These are phyloP conservation scores for Aethes cnicana DNA, from an alignment of 2,888 invertebrate genomes.

Conservation along the genomic window DNA sequence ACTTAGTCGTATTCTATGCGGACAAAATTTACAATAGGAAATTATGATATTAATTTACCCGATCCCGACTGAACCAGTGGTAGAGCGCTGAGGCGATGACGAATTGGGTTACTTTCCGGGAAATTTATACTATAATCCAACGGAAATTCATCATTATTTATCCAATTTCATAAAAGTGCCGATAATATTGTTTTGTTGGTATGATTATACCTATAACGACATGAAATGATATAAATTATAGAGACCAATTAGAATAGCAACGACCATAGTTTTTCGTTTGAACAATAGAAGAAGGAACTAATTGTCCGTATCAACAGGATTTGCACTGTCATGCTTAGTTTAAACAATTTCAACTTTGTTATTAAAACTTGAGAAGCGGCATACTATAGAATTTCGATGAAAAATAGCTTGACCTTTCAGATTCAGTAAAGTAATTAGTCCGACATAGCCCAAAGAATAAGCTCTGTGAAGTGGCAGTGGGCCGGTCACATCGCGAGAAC, in stretches of 20 bases:
- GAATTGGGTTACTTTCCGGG: background rate
- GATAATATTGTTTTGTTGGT: conserved; percentile 40
- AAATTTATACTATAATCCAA: conserved; percentile 32
- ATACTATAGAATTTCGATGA: no score
- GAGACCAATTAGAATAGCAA: background rate
- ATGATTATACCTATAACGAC: conserved; percentile 40
- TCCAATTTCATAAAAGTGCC: conserved; percentile 42
- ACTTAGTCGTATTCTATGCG: no score
- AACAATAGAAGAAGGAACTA: background rate
- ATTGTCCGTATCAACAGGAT: no score
- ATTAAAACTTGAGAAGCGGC: no score
- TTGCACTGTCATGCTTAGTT: no score
- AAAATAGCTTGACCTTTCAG: no score
- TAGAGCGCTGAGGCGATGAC: background rate
- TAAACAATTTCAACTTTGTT: no score
- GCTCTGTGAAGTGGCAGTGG: no score
- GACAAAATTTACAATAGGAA: no score
- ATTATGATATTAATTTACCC: background rate
- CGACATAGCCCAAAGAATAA: no score
- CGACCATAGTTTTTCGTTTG: conserved; percentile 12
- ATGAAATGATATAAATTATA: conserved; percentile 31
- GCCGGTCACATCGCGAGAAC: no score
- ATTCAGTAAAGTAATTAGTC: no score
- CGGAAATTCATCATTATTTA: conserved; percentile 55
- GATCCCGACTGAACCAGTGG: background rate